Evolutionary conservation across 2,113 vertebrate species (phyloP).

Genomic region (Mola mola): DNA sequence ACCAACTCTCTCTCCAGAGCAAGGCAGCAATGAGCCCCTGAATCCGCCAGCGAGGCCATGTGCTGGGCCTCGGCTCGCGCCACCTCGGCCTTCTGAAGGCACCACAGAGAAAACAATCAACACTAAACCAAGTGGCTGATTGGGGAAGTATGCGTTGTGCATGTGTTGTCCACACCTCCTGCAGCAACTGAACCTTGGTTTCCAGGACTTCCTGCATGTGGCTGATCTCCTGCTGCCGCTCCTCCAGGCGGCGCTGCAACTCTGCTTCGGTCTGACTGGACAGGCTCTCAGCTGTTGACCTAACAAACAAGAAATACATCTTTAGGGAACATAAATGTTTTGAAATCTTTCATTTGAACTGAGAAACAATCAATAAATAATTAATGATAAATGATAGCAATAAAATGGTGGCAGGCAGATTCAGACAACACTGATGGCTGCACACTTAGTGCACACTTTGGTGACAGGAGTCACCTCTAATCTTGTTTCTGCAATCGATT

Average conservation of each 20-base stretch:
- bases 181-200: slow-evolving; percentile 88
- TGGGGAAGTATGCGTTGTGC: too few relatives aligned
- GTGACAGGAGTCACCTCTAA: too few relatives aligned
- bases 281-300: slow-evolving; percentile 80
- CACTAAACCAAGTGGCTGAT: not conserved
- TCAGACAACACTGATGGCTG: too few relatives aligned
- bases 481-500: too few relatives aligned
- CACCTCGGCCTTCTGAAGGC: slow-evolving; percentile 85
- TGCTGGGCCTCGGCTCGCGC: slow-evolving; percentile 81
- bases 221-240: slow-evolving; percentile 84
- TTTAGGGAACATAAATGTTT: too few relatives aligned
- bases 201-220: slow-evolving; percentile 86
- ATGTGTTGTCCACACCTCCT: slow-evolving; percentile 77
- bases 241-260: slow-evolving; percentile 80
- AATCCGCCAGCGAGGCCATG: slow-evolving; percentile 81
- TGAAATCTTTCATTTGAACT: too few relatives aligned
- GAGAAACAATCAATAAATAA: too few relatives aligned
- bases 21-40: slow-evolving; percentile 80
- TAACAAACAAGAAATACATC: slow-evolving; percentile 57
- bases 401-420: too few relatives aligned
- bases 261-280: slow-evolving; percentile 84
- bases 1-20: slow-evolving; percentile 84
- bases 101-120: not conserved
- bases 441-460: too few relatives aligned
- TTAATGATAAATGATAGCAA: too few relatives aligned